A percentile compares a stretch with the other conserved stretches of the same genome.
Evolutionary conservation across 92 coral and sea anemone species (phyloP).

Genomic region (Epizoanthus stellaris): DNA sequence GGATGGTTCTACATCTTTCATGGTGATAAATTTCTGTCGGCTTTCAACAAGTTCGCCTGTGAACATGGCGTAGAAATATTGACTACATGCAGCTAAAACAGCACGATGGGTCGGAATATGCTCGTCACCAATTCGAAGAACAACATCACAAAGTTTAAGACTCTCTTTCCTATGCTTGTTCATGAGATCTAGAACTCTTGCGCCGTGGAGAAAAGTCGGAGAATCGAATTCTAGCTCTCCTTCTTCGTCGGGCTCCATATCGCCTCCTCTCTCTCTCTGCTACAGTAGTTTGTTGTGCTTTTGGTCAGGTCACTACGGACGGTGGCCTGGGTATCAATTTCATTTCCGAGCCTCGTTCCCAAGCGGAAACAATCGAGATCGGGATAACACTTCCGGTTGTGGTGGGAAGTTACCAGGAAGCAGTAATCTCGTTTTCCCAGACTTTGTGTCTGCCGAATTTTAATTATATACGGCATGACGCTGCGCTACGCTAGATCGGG

Average conservation of each 20-base stretch:
- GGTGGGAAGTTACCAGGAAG: too few species aligned
- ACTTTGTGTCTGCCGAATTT: too few species aligned
- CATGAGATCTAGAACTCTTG: slow-evolving; percentile 82
- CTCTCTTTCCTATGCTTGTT: slow-evolving; percentile 93
- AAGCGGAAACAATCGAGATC: too few species aligned
- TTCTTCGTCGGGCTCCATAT: slow-evolving; percentile 29
- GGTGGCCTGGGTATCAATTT: slow-evolving; percentile 12
- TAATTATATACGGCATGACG: too few species aligned
- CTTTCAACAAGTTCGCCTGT: slow-evolving; percentile 96
- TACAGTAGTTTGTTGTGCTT: not conserved
- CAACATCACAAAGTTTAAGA: slow-evolving; percentile 95
- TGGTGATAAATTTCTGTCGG: slow-evolving; percentile 89
- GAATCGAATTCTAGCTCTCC: slow-evolving; percentile 41
- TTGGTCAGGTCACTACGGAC: not conserved
- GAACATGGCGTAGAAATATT: slow-evolving; percentile 98
- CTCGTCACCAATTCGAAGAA: slow-evolving; percentile 88
- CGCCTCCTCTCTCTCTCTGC: too few species aligned
- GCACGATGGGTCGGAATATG: slow-evolving; percentile 93
- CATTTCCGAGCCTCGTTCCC: too few species aligned
- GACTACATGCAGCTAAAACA: slow-evolving; percentile 93
- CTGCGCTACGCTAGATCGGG: too few species aligned
- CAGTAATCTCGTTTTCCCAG: too few species aligned
- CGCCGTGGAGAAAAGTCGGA: slow-evolving; percentile 73
- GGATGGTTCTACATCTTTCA: slow-evolving; percentile 89
- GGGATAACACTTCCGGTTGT: too few species aligned